phyloP scores from a whole-genome alignment of 2,113 vertebrate genomes.

The Crypturellus undulatus region DNA sequence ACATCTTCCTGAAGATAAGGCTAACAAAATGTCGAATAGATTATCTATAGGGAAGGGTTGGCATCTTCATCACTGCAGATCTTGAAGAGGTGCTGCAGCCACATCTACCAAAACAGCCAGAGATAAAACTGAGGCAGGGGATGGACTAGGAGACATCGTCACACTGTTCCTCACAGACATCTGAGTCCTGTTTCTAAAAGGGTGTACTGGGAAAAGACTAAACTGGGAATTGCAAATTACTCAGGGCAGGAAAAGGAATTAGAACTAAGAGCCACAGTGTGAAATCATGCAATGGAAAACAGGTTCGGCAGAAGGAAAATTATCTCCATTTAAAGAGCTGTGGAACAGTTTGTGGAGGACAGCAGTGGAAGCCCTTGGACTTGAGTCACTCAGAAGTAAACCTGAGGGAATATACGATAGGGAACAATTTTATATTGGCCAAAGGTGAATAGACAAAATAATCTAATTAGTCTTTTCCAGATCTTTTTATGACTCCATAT shows the following conservation, averaged over 20 bases:
- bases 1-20: not conserved
- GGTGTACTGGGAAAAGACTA: not conserved
- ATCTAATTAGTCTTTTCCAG: slow-evolving; percentile 16
- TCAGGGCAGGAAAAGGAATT: not conserved
- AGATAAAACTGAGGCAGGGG: not conserved
- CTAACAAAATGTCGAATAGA: not conserved
- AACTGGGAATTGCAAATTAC: not conserved
- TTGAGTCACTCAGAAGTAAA: not conserved
- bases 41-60: not conserved
- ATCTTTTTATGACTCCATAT: not conserved
- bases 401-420: not conserved
- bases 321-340: not conserved
- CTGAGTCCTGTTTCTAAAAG: not conserved
- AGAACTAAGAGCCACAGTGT: not conserved
- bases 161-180: not conserved
- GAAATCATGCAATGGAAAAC: not conserved
- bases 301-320: not conserved
- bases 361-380: not conserved
- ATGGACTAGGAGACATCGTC: not conserved
- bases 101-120: not conserved
- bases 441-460: not conserved
- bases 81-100: not conserved
- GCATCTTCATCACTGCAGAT: not conserved
- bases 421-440: not conserved
- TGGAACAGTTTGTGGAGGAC: not conserved